Base-by-base conservation (phyloP, 2,113 vertebrate genomes). In the Psittacus erithacus region DNA sequence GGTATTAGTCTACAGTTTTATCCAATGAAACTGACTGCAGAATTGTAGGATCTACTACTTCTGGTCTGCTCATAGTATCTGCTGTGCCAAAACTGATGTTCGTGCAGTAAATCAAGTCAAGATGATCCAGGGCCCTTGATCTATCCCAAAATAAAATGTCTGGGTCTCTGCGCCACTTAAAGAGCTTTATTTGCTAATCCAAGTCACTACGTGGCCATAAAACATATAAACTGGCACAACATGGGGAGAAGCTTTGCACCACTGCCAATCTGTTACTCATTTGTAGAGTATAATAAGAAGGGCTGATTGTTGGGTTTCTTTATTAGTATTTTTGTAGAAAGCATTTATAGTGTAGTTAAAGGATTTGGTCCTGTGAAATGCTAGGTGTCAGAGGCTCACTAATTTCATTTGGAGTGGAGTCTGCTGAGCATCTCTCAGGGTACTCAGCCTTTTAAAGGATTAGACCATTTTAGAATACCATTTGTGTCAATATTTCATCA, bases 401-500 rank as follows among this genome's bases (percentile, higher is more conserved):
- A 41, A 80, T 76, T 84, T 87, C 12, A n/a, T 84, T 68, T 85
- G 14, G 11, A 89, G 52, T 39, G 20, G 28, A 91, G 38, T 55
- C 35, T 95, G 69, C 46, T 75, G 39, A 81, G 33, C 33, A 49
- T 50, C 59, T 82, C 67, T 39, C 22, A 49, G 59, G 55, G 22
- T 19, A 60, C 17, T 78, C 52, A 87, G 38, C 10, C 44, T 93
- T 47, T 84, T 86, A 80, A 77, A 91, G 50, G 52, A 95, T 93
- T 90, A 88, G 29, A 49, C 28, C 6, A 2, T 64, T 70, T 52
- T 86, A 73, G 55, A 92, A 91, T 88, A 31, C 33, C 33, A 75
- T 93, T 92, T 91, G 50, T 88, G 76, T 75, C 64, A 92, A 33
- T 68, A 70, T 88, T 88, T 87, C 68, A 87, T 68, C 90, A 68